Conservation (phyloP, 2,113 vertebrate genomes). For the Poeciliopsis occidentalis region DNA sequence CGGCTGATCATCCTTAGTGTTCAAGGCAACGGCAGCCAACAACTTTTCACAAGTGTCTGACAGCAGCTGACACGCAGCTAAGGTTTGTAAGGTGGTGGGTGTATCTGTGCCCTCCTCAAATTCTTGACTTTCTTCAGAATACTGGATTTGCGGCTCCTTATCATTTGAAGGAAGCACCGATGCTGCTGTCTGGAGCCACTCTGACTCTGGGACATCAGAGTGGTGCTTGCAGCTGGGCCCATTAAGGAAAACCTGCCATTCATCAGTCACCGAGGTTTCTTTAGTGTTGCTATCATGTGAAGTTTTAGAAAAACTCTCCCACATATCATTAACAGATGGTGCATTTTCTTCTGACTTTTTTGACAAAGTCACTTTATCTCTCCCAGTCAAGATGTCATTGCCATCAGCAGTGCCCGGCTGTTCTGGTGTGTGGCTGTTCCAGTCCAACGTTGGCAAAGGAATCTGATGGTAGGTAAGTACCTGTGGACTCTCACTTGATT, state of each 20-base stretch:
- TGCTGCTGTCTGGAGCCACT: slow-evolving; percentile 69
- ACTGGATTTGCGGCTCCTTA: slow-evolving; percentile 28
- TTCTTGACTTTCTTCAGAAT: slow-evolving; percentile 29
- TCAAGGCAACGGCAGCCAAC: slow-evolving; percentile 30
- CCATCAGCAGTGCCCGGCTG: slow-evolving; percentile 13
- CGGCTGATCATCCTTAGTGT: slow-evolving; percentile 32
- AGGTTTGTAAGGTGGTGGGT: slow-evolving; percentile 22
- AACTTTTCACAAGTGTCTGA: slow-evolving; percentile 37
- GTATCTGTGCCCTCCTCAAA: slow-evolving; percentile 36
- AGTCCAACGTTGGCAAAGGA: slow-evolving; percentile 70
- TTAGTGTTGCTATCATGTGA: slow-evolving; percentile 28
- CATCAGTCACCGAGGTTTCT: slow-evolving; percentile 52
- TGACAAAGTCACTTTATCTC: slow-evolving; percentile 30
- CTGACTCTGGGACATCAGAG: slow-evolving; percentile 61
- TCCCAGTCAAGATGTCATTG: slow-evolving; percentile 36
- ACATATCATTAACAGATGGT: slow-evolving; percentile 44
- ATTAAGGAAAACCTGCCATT: slow-evolving; percentile 71
- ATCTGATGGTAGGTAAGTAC: slow-evolving; percentile 75
- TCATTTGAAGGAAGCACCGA: slow-evolving; percentile 58
- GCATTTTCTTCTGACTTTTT: slow-evolving; percentile 27
- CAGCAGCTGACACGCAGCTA: slow-evolving; percentile 41
- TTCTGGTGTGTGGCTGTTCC: slow-evolving; percentile 51
- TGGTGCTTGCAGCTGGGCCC: slow-evolving; percentile 34
- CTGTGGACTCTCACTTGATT: slow-evolving; percentile 28
- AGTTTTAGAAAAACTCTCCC: slow-evolving; percentile 53